Base-by-base conservation (phyloP, 92 coral and sea anemone species). In the Pocillopora meandrina region DNA sequence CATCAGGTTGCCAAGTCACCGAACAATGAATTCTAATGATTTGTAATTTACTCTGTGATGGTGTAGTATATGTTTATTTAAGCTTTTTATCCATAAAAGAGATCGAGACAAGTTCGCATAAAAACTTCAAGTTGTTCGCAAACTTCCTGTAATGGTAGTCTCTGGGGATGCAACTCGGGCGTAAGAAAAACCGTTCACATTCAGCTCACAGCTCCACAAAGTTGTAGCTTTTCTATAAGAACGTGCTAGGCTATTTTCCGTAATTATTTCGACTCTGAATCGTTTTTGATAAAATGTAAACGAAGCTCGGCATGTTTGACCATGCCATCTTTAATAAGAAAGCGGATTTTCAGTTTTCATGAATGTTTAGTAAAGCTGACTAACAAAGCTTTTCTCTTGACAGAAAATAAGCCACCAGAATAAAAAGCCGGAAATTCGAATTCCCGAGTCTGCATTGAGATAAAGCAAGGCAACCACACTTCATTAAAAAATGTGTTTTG, bases 41-140 rank as follows among this genome's bases (percentile, higher is more conserved):
- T 42, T 42, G 52, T 42, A 42, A 42, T 42, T 42, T 42, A 42
- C 52, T 42, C 52, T 42, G 52, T 42, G 52, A 42, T 42, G 52
- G 52, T 42, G 52, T 58, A 69, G 56, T 42, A 20, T 21, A 12
- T 81, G 85, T 81, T 81, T 70, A 81, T 10, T 11, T 34, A 18
- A 70, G 85, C 34, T 77, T 70, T 67, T 33, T 80, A 31, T 34
- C 16, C 59, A 42, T 70, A 73, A 81, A 81, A 56, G 85, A 17
- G 76, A 81, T 34, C 67, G n/a, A 58, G 77, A 81, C 85, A 81
- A 56, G 85, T 59, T 70, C 56, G 66, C 72, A 81, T 33, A 79
- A 79, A 65, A 69, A 59, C 77, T 81, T 81, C 85, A 81, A 70
- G 85, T n/a, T 81, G 36, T 81, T 14, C 61, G 77, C 74, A 81